Evolutionary conservation across 2,113 vertebrate genomes (phyloP), one percentile per base, ranked within the genome.

Genomic region (Leptosomus discolor): DNA sequence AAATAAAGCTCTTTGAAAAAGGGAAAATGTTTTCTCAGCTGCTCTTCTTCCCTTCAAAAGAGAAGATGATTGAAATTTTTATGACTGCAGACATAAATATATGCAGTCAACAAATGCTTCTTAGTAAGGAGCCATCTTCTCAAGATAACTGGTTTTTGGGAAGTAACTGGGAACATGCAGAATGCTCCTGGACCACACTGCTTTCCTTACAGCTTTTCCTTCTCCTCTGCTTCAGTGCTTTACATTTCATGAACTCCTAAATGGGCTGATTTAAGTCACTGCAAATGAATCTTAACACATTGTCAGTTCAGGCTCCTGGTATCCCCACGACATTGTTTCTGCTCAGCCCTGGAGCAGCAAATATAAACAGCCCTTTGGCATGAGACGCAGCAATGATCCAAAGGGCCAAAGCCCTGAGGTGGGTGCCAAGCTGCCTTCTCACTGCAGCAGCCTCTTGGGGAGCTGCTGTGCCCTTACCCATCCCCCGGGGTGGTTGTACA

Each of bases 11-110:
- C 82, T 95, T 91, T 75, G 91, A 86, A 86, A 86, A 70, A 85
- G 79, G 85, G 51, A 64, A 92, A 94, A 92, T 94, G 94, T 95
- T 95, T 97, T 75, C 89, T 94, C 88, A 96, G 87, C 82, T 89
- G 95, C 74, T 93, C 88, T 50, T 94, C 80, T 90, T 91, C 86
- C 36, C 84, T 94, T 96, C 70, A 85, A 36, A 76, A 5, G 12
- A 27, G 5, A 34, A 67, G 37, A 41, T 89, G 88, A 94, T 63
- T 88, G 88, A 89, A 88, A 57, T 94, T 93, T 93, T 95, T 88
- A 79, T 92, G 85, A 94, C 94, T 88, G 69, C 54, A 77, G 80
- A 74, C 63, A 90, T 89, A 84, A 93, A 90, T 63, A 60, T 5
- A 54, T 26, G 75, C 56, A 93, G 61, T 46, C 86, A 93, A 87